Conservation (phyloP, 2,797 vertebrate species). For the Florisuga fusca region DNA sequence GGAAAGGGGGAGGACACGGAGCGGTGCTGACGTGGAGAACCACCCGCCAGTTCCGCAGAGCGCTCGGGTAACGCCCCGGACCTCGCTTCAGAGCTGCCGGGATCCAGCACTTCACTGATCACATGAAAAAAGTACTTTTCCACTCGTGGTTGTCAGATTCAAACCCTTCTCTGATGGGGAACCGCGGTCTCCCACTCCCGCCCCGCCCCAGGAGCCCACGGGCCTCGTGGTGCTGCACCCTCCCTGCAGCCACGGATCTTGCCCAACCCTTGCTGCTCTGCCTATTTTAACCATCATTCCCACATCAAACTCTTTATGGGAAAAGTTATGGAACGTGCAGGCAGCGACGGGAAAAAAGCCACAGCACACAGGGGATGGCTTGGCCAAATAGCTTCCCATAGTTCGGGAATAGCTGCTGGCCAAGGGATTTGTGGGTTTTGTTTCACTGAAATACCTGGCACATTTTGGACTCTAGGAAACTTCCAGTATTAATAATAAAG, state of each 20-base stretch:
- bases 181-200: fast-evolving
- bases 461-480: background rate
- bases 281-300: background rate
- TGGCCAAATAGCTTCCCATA: no score
- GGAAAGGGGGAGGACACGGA: fast-evolving
- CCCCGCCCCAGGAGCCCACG: fast-evolving
- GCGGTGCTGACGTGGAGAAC: background rate
- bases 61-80: no score
- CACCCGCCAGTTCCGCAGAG: no score
- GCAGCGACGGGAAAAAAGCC: no score
- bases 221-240: fast-evolving
- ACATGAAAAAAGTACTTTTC: fast-evolving
- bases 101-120: fast-evolving
- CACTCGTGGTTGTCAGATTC: no score
- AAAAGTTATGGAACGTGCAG: fast-evolving
- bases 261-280: background rate
- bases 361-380: no score
- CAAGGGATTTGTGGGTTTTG: fast-evolving
- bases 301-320: fast-evolving
- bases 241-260: fast-evolving
- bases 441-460: background rate
- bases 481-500: background rate
- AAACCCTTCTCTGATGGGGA: background rate
- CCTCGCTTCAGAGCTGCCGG: no score
- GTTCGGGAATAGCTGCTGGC: background rate